These are phyloP conservation scores for Poecile montanus DNA, from an alignment of 2,797 vertebrate genomes.

Conservation along the genomic window DNA sequence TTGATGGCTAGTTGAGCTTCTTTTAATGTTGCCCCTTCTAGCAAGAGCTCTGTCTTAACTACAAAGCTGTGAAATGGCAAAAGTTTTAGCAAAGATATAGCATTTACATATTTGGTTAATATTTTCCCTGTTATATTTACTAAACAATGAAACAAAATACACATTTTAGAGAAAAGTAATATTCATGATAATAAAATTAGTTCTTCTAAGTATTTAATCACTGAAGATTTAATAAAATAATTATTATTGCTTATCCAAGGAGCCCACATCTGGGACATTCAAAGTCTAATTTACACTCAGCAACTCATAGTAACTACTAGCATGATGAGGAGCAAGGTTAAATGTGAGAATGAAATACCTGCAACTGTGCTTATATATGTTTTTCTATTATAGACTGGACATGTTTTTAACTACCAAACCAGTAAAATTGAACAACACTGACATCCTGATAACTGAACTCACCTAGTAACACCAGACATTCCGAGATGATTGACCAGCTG, in stretches of 20 bases:
- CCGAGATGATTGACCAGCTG: conserved; percentile 74
- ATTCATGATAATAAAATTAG: background rate
- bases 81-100: background rate
- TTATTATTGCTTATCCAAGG: background rate
- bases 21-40: background rate
- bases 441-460: conserved; percentile 65
- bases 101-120: background rate
- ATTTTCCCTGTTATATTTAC: background rate
- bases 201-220: background rate
- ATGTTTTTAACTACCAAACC: conserved; percentile 19
- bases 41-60: background rate
- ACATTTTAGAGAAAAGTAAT: background rate
- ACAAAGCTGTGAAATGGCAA: background rate
- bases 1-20: background rate
- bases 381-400: background rate
- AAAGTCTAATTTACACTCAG: background rate
- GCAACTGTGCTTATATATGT: background rate
- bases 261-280: background rate
- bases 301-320: background rate
- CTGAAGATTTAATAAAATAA: background rate
- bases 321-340: background rate
- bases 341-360: background rate
- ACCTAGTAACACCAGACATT: conserved; percentile 64
- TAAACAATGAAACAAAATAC: background rate
- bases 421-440: background rate